Base-by-base conservation (phyloP, 2,797 vertebrate genomes). In the Parauchenoglanis ngamensis region DNA sequence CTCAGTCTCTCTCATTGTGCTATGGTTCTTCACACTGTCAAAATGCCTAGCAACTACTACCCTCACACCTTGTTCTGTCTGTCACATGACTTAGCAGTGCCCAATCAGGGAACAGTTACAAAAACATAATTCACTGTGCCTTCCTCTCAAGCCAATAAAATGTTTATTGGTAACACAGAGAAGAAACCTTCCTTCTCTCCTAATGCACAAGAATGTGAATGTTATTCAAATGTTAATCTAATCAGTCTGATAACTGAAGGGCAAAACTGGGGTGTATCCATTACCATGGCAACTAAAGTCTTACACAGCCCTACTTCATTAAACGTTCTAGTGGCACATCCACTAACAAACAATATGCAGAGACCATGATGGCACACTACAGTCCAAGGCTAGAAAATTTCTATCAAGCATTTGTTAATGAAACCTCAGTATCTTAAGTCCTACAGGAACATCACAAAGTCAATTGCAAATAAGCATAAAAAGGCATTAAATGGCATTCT, bases 401-500 rank as follows among this genome's bases (percentile, higher is more conserved):
- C 77, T 86, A 85, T 86, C 80, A 83, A 68, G 72, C 70, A 77
- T 85, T 85, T 88, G 61, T 63, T 76, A 80, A 68, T 86, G 61
- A 70, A 70, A 54, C 57, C 63, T 79, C 44, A 79, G 54, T 54
- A 65, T 63, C 67, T 61, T 84, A 87, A 46, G 59, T 75, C 63
- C 49, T 85, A 87, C 49, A 78, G 46, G 25, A 81, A 86, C 76
- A 44, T 68, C 75, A 85, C 72, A 77, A 90, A 52, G 75, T 85
- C 68, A 73, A 86, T 87, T 81, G 83, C 85, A 35, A 83, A 86
- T 63, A 88, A 85, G 72, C 83, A 85, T 61, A 63, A 90, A 90
- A 67, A 89, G 73, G 85, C 86, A 87, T 79, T 89, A 78, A 86
- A 94, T 93, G 93, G 93, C 90, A 92, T 91, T 92, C 93, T 93